Evolutionary conservation across 1,140 invertebrate species (phyloP).

Genomic region (Myzus persicae): DNA sequence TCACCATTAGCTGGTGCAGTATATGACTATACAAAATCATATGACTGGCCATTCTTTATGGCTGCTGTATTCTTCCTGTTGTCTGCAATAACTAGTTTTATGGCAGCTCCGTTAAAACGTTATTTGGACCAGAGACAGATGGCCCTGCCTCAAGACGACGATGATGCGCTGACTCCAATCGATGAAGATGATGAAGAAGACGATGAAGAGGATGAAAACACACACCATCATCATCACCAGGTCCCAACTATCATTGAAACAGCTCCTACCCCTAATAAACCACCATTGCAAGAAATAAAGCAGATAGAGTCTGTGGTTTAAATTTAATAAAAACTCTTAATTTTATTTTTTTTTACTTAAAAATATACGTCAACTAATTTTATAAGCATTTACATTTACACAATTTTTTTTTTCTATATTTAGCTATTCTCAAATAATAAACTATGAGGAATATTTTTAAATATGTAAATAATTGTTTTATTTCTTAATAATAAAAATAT

Average conservation of each 20-base stretch:
- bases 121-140: conserved; percentile 63
- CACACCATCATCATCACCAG: conserved; percentile 66
- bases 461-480: conserved; percentile 45
- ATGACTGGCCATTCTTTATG: conserved; percentile 89
- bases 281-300: conserved; percentile 69
- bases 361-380: conserved; percentile 27
- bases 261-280: conserved; percentile 68
- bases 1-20: conserved; percentile 84
- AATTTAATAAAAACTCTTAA: conserved; percentile 59
- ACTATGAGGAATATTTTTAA: conserved; percentile 52
- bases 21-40: conserved; percentile 85
- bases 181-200: conserved; percentile 78
- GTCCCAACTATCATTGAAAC: conserved; percentile 74
- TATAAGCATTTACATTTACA: conserved; percentile 50
- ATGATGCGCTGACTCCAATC: conserved; percentile 79
- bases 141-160: conserved; percentile 66
- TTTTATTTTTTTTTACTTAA: conserved; percentile 46
- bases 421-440: conserved; percentile 41
- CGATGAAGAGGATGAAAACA: conserved; percentile 73
- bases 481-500: conserved; percentile 54
- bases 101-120: conserved; percentile 79
- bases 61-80: conserved; percentile 88
- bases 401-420: conserved; percentile 51
- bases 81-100: conserved; percentile 84
- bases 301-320: conserved; percentile 74